Conservation (phyloP, 2,113 vertebrate species). For the Hyla sarda region DNA sequence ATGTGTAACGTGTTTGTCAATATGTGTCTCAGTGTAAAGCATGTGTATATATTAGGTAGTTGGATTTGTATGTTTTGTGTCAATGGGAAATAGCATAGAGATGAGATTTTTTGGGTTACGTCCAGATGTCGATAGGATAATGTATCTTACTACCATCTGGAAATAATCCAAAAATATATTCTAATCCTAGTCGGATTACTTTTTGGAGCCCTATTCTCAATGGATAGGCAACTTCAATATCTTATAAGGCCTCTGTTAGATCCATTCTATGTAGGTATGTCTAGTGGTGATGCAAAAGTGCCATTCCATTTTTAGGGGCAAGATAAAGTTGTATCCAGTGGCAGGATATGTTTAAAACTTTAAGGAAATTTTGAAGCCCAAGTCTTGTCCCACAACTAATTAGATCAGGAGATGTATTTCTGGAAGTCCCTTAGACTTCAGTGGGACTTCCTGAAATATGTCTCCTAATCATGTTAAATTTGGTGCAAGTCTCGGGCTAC, state of each 20-base stretch:
- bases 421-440: no score
- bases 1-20: slow-evolving; percentile 69
- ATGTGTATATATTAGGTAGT: slow-evolving; percentile 75
- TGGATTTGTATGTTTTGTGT: slow-evolving; percentile 66
- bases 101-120: neutral
- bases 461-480: no score
- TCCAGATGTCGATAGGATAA: neutral
- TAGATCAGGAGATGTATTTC: no score
- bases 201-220: neutral
- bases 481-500: no score
- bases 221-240: neutral
- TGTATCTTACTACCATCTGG: neutral
- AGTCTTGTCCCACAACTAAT: no score
- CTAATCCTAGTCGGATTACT: neutral
- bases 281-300: neutral
- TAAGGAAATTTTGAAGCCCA: no score
- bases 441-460: no score
- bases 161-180: neutral
- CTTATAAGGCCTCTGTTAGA: neutral
- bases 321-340: no score
- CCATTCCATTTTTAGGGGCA: no score
- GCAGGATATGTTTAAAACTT: no score
- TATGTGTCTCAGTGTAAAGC: slow-evolving; percentile 66
- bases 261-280: neutral
- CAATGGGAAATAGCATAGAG: neutral